Evolutionary conservation across 2,113 vertebrate genomes (phyloP).

Genomic region (Microtus pennsylvanicus): DNA sequence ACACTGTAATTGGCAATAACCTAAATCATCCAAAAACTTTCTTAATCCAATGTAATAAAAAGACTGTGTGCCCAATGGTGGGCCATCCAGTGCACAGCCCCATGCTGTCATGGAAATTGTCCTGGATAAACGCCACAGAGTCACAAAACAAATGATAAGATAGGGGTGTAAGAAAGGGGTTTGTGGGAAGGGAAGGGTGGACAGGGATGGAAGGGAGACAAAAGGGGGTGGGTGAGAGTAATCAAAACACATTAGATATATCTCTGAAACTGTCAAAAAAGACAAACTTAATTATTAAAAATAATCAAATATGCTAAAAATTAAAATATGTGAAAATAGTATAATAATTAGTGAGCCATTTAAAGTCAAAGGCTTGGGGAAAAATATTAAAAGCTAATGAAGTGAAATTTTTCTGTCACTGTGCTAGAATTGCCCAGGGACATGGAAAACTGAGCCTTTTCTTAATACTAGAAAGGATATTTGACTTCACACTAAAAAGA

Average conservation of each 20-base stretch:
- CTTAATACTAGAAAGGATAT: not conserved
- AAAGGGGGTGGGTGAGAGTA: not conserved
- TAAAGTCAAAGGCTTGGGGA: conserved; percentile 1
- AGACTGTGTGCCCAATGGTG: not conserved
- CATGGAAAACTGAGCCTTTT: not conserved
- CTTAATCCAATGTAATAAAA: not conserved
- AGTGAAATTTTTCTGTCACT: not conserved
- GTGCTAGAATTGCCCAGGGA: not conserved
- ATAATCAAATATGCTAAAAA: not conserved
- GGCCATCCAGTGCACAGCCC: not conserved
- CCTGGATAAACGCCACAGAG: not conserved
- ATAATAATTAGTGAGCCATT: not conserved
- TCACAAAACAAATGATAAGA: not conserved
- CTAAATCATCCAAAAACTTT: not conserved
- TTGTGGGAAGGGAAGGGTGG: not conserved
- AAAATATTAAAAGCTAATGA: not conserved
- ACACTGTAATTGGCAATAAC: not conserved
- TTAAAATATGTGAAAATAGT: not conserved
- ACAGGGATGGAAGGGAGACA: not conserved
- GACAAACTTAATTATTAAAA: not conserved
- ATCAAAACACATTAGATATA: not conserved
- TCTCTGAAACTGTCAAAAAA: not conserved
- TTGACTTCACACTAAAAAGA: conserved; percentile 25
- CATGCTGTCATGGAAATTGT: not conserved
- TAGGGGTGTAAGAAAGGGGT: not conserved